Base-by-base conservation (phyloP, 2,888 invertebrate species). In the Serripes groenlandicus region DNA sequence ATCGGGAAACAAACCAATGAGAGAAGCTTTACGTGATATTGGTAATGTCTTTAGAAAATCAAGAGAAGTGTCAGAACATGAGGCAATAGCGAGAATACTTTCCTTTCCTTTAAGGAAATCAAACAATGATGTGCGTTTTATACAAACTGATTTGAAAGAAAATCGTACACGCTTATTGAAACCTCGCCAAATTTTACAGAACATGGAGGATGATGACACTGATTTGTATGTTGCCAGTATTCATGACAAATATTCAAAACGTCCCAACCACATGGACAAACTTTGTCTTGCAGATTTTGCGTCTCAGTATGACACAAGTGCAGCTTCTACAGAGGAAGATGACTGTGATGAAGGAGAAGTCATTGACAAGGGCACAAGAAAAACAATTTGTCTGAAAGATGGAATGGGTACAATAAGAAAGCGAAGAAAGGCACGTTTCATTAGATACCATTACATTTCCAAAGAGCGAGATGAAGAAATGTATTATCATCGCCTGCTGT, bases 51-150 rank as follows among this genome's bases (percentile, higher is more conserved):
- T 86, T 30, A 49, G 81, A 0, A 70, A 76, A 26, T 73, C 80
- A 34, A 37, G 80, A 28, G 80, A 85, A 66, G 75, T 85, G 0
- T 76, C 81, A 54, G 80, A 77, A 35, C 78, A 87, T 23, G 84
- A 87, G 64, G 84, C 84, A n/a, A 75, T 80, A 0, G 82, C 76
- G 23, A 42, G 78, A 4, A 11, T 84, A 52, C 42, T 83, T 18
- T 75, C 72, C 28, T 42, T 83, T 9, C 86, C 83, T 26, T 69
- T 80, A 7, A 54, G 85, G 23, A 23, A 49, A 30, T 35, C 78
- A 7, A 70, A 70, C n/a, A 64, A 1, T 26, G 32, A 71, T 28
- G 75, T 82, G 1, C 5, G 72, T 18, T 88, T 83, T 52, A 30
- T 84, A 21, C 58, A 76, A 30, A 74, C 84, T 49, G 78, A 85